Evolutionary conservation across 2,888 invertebrate species (phyloP).

Genomic region (Terebella lapidaria): DNA sequence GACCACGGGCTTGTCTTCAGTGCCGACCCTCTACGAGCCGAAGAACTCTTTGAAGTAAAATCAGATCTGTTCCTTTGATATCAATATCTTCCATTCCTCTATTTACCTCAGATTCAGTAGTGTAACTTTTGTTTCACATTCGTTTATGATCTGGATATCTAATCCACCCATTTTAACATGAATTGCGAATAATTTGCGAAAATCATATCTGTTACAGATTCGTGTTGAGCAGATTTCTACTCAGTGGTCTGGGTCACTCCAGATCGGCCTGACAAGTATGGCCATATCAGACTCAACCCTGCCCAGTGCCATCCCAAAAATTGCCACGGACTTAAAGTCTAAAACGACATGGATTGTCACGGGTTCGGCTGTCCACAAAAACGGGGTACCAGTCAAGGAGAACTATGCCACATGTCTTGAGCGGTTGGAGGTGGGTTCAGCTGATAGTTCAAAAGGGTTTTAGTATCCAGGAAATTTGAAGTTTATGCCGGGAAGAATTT

Average conservation of each 20-base stretch:
- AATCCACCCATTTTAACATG: no score
- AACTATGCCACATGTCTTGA: constrained; percentile 72
- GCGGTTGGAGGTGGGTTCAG: constrained; percentile 64
- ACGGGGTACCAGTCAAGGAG: constrained; percentile 64
- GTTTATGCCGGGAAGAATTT: no score
- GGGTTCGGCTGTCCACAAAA: constrained; percentile 68
- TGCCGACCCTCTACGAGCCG: constrained; percentile 66
- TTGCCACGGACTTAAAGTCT: constrained; percentile 38
- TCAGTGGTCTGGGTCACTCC: constrained; percentile 86
- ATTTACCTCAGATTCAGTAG: no score
- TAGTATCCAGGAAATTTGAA: no score
- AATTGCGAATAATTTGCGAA: no score
- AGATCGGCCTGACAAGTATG: constrained; percentile 82
- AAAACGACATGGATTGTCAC: constrained; percentile 46
- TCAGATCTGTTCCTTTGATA: no score
- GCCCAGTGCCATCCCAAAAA: constrained; percentile 50
- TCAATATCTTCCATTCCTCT: no score
- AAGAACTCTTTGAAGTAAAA: constrained; percentile 73
- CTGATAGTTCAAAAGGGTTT: no score
- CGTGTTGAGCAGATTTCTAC: constrained; percentile 81
- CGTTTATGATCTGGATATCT: no score
- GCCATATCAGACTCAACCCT: constrained; percentile 62
- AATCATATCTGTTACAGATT: constrained; percentile 47
- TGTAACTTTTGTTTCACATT: no score
- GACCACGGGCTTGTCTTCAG: constrained; percentile 67